A percentile compares a stretch with the other conserved stretches of the same genome.
phyloP scores from a whole-genome alignment of 2,113 vertebrate genomes.

The Pelecanoides urinatrix region DNA sequence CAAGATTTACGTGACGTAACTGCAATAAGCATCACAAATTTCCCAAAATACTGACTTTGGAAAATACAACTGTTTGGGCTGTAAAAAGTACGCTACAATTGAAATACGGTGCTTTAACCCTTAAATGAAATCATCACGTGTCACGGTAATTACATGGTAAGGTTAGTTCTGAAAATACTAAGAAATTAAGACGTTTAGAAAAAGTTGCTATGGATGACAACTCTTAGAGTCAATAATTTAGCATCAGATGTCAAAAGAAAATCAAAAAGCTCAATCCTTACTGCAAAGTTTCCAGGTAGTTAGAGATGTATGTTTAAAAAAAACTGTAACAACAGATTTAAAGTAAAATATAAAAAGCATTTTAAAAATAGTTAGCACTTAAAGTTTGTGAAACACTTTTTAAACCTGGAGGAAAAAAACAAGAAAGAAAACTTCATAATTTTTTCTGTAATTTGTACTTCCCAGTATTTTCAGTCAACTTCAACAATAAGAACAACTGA shows the following conservation, averaged over 20 bases:
- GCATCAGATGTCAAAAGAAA: not conserved
- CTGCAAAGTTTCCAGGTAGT: not conserved
- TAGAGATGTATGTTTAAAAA: not conserved
- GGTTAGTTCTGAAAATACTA: not conserved
- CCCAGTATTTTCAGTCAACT: not conserved
- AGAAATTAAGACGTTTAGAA: not conserved
- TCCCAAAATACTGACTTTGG: not conserved
- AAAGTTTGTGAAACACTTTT: not conserved
- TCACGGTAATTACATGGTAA: not conserved
- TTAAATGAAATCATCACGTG: not conserved
- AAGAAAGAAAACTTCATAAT: not conserved
- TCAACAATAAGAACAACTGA: not conserved
- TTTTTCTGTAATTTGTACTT: not conserved
- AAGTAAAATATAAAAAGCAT: not conserved
- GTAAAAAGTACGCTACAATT: not conserved
- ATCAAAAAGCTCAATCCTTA: not conserved
- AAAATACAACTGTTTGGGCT: not conserved
- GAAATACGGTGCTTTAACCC: not conserved
- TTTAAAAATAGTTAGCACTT: not conserved
- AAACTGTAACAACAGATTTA: not conserved
- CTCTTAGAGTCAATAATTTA: not conserved
- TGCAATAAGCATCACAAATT: not conserved
- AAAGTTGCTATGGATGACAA: not conserved
- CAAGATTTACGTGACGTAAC: not conserved
- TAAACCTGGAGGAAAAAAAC: not conserved